Percentiles rank a stretch among this genome's conserved stretches.
These are phyloP conservation scores for Amphipoea lucens DNA, from an alignment of 2,888 invertebrate genomes.

Conservation along the genomic window DNA sequence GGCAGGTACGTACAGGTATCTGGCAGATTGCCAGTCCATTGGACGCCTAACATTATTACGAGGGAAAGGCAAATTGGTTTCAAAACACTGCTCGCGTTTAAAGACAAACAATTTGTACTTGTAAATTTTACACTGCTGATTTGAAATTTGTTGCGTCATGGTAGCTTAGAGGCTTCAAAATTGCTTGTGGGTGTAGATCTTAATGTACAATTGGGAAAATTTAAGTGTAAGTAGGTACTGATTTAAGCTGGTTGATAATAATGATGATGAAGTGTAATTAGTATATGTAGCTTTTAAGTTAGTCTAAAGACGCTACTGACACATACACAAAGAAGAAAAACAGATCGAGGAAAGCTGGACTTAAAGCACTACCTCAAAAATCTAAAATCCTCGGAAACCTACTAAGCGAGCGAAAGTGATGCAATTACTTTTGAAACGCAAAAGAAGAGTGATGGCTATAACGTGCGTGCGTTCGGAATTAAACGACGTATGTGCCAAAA, in stretches of 20 bases:
- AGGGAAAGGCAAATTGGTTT: slow-evolving; percentile 61
- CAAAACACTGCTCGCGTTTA: slow-evolving; percentile 51
- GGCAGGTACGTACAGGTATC: slow-evolving; percentile 65
- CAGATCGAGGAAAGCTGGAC: no score
- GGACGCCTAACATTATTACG: slow-evolving; percentile 56
- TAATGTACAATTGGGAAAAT: background rate
- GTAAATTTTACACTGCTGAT: slow-evolving; percentile 13
- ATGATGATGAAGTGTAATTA: background rate
- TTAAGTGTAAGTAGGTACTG: no score
- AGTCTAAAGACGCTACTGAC: background rate
- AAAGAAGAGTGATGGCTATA: no score
- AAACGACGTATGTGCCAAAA: no score
- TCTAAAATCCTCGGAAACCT: no score
- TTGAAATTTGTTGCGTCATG: slow-evolving; percentile 23
- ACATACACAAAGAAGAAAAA: background rate
- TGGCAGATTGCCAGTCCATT: slow-evolving; percentile 61
- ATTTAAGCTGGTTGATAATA: no score
- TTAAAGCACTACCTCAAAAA: no score
- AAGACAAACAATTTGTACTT: slow-evolving; percentile 44
- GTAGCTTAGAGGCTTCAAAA: background rate
- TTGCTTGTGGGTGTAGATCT: background rate
- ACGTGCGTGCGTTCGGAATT: no score
- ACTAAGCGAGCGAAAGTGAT: no score
- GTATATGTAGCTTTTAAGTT: background rate
- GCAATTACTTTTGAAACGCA: no score